Evolutionary conservation across 2,888 invertebrate genomes (phyloP).

Genomic region (Oligia latruncula): DNA sequence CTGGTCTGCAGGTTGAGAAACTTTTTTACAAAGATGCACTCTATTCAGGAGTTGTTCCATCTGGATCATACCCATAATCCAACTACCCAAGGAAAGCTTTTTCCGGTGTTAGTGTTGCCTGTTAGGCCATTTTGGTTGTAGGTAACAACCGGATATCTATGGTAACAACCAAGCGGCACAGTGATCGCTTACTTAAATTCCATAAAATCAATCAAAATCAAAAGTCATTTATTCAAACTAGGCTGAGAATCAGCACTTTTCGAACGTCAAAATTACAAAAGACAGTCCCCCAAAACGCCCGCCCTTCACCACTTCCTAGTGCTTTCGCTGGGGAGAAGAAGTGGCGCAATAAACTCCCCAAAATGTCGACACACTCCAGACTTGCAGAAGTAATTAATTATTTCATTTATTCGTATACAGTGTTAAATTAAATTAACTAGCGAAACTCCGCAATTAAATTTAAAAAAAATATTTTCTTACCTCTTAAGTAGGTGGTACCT

Average conservation of each 20-base stretch:
- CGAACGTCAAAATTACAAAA: no score
- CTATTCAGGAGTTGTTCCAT: no score
- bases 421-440: neutral
- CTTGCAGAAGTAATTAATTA: neutral
- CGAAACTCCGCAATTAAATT: neutral
- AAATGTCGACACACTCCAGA: neutral
- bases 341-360: no score
- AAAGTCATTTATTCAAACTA: no score
- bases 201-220: neutral
- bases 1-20: neutral
- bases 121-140: neutral
- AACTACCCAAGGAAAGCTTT: neutral
- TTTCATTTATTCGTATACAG: neutral
- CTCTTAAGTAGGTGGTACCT: neutral
- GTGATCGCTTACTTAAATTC: neutral
- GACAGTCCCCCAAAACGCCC: no score
- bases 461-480: neutral
- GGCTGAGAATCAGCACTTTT: no score
- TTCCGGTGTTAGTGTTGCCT: neutral
- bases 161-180: neutral
- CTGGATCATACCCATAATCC: neutral
- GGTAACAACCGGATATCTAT: no score
- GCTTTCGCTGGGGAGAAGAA: no score
- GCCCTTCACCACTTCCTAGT: no score
- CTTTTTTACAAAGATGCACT: neutral